These are phyloP conservation scores for Scaptomyza flava DNA, from an alignment of 2,888 invertebrate species.

Conservation along the genomic window DNA sequence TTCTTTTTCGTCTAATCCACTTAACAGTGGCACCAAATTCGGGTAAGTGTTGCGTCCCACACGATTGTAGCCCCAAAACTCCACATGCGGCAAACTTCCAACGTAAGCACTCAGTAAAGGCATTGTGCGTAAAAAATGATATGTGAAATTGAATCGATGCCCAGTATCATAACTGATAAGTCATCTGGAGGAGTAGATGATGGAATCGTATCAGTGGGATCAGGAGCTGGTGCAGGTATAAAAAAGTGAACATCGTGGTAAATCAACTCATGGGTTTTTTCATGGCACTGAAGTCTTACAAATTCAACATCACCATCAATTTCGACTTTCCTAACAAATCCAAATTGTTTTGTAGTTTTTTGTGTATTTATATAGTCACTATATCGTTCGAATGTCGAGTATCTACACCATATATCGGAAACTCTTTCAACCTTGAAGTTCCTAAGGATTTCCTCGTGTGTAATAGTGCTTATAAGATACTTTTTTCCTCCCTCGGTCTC, in stretches of 20 bases:
- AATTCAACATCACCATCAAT: not conserved
- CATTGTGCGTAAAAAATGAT: constrained; percentile 93
- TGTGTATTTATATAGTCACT: constrained; percentile 3
- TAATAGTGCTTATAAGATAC: constrained; percentile 58
- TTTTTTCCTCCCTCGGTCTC: not conserved
- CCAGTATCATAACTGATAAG: constrained; percentile 90
- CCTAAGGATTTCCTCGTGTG: constrained; percentile 83
- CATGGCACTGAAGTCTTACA: constrained; percentile 6
- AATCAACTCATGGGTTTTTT: not conserved
- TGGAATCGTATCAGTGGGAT: no score
- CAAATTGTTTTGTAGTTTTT: not conserved
- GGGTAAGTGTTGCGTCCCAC: constrained; percentile 96
- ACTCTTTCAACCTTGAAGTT: not conserved
- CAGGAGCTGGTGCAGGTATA: not conserved
- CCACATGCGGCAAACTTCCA: constrained; percentile 85
- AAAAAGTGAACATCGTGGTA: constrained; percentile 40
- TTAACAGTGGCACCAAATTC: constrained; percentile 91
- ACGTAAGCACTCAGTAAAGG: constrained; percentile 86
- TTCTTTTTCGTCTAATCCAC: constrained; percentile 88
- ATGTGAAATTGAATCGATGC: constrained; percentile 93
- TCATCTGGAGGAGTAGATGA: not conserved
- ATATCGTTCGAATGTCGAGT: not conserved
- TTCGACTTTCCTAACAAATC: not conserved
- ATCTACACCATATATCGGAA: constrained; percentile 2
- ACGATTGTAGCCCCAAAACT: constrained; percentile 94